Evolutionary conservation across 2,113 vertebrate genomes (phyloP).

Genomic region (Marmota monax): DNA sequence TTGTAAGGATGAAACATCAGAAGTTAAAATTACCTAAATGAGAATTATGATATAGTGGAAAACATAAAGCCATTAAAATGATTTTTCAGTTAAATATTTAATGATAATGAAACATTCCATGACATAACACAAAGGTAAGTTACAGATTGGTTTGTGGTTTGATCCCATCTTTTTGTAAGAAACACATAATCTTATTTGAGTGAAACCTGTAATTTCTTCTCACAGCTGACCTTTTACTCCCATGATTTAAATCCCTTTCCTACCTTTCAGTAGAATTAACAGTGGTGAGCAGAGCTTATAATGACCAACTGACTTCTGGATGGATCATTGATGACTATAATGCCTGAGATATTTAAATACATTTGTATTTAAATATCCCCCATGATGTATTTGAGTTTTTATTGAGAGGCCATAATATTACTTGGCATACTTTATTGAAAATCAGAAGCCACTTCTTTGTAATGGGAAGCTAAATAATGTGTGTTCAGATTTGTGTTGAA

Average conservation of each 20-base stretch:
- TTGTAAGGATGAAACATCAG: background rate
- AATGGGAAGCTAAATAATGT: background rate
- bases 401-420: background rate
- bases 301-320: background rate
- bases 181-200: background rate
- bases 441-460: background rate
- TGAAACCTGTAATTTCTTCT: background rate
- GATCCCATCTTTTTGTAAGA: constrained; percentile 16
- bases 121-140: background rate
- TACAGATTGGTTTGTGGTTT: background rate
- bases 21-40: background rate
- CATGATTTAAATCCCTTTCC: background rate
- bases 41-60: background rate
- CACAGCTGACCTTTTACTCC: background rate
- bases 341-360: background rate
- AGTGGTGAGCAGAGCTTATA: background rate
- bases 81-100: background rate
- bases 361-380: background rate
- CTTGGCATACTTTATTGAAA: background rate
- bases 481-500: background rate
- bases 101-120: background rate
- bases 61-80: background rate
- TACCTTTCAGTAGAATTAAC: background rate
- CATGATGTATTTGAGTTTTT: background rate
- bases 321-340: background rate